Base-by-base conservation (phyloP, 2,797 vertebrate genomes). In the Argentina silus region DNA sequence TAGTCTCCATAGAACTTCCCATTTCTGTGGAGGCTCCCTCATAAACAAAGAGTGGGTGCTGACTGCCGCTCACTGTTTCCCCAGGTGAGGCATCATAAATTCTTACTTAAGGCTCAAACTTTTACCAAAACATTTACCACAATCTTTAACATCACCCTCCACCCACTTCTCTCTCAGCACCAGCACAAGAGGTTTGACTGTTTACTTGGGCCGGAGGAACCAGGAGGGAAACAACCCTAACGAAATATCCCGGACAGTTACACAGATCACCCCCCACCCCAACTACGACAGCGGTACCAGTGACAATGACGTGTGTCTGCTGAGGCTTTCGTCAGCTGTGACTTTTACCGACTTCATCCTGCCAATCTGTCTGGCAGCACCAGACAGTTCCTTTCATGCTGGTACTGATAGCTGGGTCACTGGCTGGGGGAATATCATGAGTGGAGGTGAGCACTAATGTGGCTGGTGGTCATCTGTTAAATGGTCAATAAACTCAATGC, bases 11-110 rank as follows among this genome's bases (percentile, higher is more conserved):
- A 4, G 0, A 0, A 11, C 0, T 0, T 61, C 0, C 0, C 94
- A 93, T 15, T 68, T 92, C 44, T 96, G 95, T 60, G 95, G 93
- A 55, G 94, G 92, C 6, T 91, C 92, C 0, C 92, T 96, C 69
- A 78, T 96, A 0, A 93, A 90, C 67, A 81, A 53, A 0, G 62
- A 86, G 9, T 95, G 94, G 93, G 91, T 95, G 67, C 19, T 95
- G 73, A 86, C 82, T 0, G 93, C 93, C 0, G 95, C 93, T 0
- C 93, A 94, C 80, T 95, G 94, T 48, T 59, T 83, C 53, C 0
- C 0, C 0, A 8, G 23, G 89, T 90, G 27, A 80, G 81, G 15
- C 11, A 0, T n/a, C 12, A 12, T 53, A 53, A 53, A 12, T 15
- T 14, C 6, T 57, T 57, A 3, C 7, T 8, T 9, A 21, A 36